Base-by-base conservation (phyloP, 2,888 invertebrate species). In the Diarsia rubi region DNA sequence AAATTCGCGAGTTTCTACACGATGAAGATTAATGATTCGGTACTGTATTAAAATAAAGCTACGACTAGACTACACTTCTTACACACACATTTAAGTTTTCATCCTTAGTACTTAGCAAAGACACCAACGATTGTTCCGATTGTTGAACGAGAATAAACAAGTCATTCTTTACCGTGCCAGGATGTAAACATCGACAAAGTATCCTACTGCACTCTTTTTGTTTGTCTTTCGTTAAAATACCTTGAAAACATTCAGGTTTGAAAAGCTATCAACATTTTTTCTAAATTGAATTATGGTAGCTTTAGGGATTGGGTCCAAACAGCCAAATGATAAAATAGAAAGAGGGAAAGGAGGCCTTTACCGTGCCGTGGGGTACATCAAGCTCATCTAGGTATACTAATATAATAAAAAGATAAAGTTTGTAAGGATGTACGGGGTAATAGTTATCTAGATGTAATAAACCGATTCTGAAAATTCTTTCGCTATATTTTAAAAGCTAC, bases 111-210 rank as follows among this genome's bases (percentile, higher is more conserved):
- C 2, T 8, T 5, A 44, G 27, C 24, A 69, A 60, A 62, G 19
- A 60, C 19, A 66, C 16, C 37, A 80, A 59, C 69, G 66, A n/a
- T n/a, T 24, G 54, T 42, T 62, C 74, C 75, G 24, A n/a, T n/a
- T n/a, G n/a, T n/a, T n/a, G 44, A 44, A 49, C 65, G 49, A 65
- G 49, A 52, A 66, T 75, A 79, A 86, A 85, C 81, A 87, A 24
- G 31, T 31, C 86, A 86, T 86, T 86, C 85, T 76, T 79, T n/a
- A 60, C 44, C 57, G 66, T 59, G 86, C 69, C 81, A 74, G 86
- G 84, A 86, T 86, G 86, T 87, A 81, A 87, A 84, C 88, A 87
- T 27, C 14, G 52, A 27, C 49, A 68, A 86, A 81, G 81, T 80
- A 87, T 87, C 81, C 70, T 65, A 74, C 68, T 67, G 70, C 70